Percentiles rank a stretch among this genome's conserved stretches.
These are phyloP conservation scores for Arremon aurantiirostris DNA, from an alignment of 2,797 vertebrate genomes.

Conservation along the genomic window DNA sequence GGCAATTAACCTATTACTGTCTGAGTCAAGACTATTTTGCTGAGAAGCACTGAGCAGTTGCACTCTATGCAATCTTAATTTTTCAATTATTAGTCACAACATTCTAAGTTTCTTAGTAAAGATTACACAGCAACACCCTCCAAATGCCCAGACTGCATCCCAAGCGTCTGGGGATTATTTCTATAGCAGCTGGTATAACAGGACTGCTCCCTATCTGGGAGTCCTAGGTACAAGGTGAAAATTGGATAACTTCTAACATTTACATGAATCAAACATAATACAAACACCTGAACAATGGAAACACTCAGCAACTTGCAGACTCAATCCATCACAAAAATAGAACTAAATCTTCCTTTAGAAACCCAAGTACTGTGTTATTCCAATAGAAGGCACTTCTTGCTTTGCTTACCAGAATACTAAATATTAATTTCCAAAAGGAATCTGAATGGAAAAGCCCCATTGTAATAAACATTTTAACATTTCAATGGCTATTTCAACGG, in stretches of 20 bases:
- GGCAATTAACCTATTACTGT: conserved; percentile 44
- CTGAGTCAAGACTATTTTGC: neutral
- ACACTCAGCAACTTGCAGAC: neutral
- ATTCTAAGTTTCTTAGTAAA: neutral
- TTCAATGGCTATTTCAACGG: conserved; percentile 10
- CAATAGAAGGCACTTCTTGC: neutral
- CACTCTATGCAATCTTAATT: neutral
- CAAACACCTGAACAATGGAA: neutral
- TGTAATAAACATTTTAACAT: neutral
- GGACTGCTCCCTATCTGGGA: neutral
- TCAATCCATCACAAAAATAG: neutral
- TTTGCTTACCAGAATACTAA: neutral
- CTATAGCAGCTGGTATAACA: neutral
- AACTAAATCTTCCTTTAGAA: neutral
- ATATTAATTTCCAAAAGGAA: neutral
- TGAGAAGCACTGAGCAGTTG: neutral
- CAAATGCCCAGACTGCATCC: neutral
- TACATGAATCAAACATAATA: neutral
- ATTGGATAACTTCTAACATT: neutral
- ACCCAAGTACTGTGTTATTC: neutral
- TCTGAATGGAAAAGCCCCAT: neutral
- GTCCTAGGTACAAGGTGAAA: neutral
- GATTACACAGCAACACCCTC: neutral
- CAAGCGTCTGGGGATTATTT: neutral
- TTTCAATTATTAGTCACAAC: neutral